Percentiles rank a stretch among this genome's conserved stretches.
Conservation (phyloP, 2,888 invertebrate genomes). For the Sesia apiformis region DNA sequence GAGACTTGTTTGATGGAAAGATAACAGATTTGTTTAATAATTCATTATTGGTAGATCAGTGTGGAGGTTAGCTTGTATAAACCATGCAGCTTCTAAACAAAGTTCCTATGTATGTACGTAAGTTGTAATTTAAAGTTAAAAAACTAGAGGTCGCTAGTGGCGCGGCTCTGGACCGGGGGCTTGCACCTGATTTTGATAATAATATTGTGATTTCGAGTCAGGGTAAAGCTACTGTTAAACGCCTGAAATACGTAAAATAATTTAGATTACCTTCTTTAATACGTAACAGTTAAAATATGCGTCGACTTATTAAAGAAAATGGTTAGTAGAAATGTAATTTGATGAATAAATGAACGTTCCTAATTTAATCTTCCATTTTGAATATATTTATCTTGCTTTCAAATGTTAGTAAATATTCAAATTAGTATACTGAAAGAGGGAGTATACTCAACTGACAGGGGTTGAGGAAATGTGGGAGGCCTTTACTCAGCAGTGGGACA, state of each 20-base stretch:
- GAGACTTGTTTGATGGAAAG: constrained; percentile 51
- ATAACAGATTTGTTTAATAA: constrained; percentile 58
- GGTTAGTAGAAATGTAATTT: no score
- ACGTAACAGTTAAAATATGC: no score
- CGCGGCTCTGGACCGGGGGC: constrained; percentile 39
- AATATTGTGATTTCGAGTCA: constrained; percentile 53
- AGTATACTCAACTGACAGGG: no score
- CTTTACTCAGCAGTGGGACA: no score
- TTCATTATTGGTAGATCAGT: constrained; percentile 69
- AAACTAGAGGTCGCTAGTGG: constrained; percentile 54
- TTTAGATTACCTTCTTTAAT: no score
- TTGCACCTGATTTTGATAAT: constrained; percentile 38
- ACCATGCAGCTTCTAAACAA: constrained; percentile 75
- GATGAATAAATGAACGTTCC: constrained; percentile 14
- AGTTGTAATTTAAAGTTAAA: constrained; percentile 64
- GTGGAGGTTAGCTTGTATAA: constrained; percentile 74
- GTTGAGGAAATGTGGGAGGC: no score
- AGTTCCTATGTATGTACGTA: constrained; percentile 76
- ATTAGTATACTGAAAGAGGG: no score
- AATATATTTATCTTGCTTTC: no score
- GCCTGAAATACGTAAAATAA: no score
- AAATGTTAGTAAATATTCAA: no score
- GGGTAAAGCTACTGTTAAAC: constrained; percentile 35
- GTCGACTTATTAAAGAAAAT: no score
- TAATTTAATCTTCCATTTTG: constrained; percentile 7